These are phyloP conservation scores for Hirtodrosophila confusa DNA, from an alignment of 2,888 invertebrate genomes.

Conservation along the genomic window DNA sequence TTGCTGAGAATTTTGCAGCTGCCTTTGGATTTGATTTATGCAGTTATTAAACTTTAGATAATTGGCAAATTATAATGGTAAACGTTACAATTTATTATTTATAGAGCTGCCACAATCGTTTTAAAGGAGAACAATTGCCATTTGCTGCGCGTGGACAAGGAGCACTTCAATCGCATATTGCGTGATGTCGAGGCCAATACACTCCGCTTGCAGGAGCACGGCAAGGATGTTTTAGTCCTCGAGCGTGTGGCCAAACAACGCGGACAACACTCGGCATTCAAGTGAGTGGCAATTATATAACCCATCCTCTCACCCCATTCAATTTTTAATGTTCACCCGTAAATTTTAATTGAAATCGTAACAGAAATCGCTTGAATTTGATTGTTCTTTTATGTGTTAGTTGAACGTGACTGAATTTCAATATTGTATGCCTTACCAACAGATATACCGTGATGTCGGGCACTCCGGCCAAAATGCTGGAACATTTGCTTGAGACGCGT, in stretches of 20 bases:
- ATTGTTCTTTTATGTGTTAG: slow-evolving; percentile 19
- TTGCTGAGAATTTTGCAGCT: neutral
- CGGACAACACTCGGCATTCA: slow-evolving; percentile 86
- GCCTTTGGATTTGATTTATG: slow-evolving; percentile 4
- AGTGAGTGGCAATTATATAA: slow-evolving; percentile 85
- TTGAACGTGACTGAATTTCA: slow-evolving; percentile 39
- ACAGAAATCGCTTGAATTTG: slow-evolving; percentile 18
- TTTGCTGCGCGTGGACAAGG: slow-evolving; percentile 92
- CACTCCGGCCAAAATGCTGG: slow-evolving; percentile 93
- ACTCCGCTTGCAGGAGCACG: slow-evolving; percentile 92
- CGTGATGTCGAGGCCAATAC: slow-evolving; percentile 95
- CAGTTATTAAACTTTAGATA: slow-evolving; percentile 5
- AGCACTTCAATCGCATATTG: slow-evolving; percentile 92
- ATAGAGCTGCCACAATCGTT: slow-evolving; percentile 92
- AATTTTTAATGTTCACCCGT: slow-evolving; percentile 11
- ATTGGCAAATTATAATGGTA: slow-evolving; percentile 3
- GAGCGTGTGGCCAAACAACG: slow-evolving; percentile 88
- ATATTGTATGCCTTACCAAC: slow-evolving; percentile 24
- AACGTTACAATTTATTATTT: neutral
- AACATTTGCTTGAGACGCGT: slow-evolving; percentile 92
- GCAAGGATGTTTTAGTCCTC: slow-evolving; percentile 91
- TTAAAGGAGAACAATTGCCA: slow-evolving; percentile 93
- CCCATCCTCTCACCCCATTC: neutral
- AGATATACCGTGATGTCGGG: slow-evolving; percentile 95
- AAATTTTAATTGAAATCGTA: slow-evolving; percentile 48